Percentiles rank a stretch among this genome's conserved stretches.
These are phyloP conservation scores for Stichopus horrens DNA, from an alignment of 53 echinoderm and acorn worm species.

Conservation along the genomic window DNA sequence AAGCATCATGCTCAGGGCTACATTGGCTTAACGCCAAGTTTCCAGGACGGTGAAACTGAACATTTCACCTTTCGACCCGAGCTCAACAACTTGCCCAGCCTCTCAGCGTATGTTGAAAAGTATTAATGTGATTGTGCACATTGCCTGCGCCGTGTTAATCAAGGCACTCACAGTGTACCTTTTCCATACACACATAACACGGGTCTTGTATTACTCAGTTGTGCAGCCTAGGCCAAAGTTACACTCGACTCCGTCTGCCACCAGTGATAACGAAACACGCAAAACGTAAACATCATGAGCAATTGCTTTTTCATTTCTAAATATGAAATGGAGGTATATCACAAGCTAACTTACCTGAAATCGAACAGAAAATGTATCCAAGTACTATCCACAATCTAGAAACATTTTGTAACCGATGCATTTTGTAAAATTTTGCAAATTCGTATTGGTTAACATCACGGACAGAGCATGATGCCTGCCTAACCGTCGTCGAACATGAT, in stretches of 20 bases:
- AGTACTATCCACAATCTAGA: slow-evolving; percentile 9
- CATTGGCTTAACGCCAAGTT: slow-evolving; percentile 1
- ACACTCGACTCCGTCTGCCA: too few species aligned
- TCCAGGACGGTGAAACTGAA: not conserved
- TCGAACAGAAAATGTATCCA: slow-evolving; percentile 2
- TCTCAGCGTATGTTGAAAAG: not conserved
- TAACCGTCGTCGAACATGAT: not conserved
- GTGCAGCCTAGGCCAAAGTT: not conserved
- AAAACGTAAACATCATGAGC: not conserved
- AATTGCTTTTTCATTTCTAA: not conserved
- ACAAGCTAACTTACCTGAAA: not conserved
- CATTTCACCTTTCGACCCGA: slow-evolving; percentile 14
- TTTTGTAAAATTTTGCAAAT: slow-evolving; percentile 14
- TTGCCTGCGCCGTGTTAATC: not conserved
- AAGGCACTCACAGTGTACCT: not conserved
- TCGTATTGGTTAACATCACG: slow-evolving; percentile 7
- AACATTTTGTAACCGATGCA: slow-evolving; percentile 14
- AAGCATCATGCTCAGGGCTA: not conserved
- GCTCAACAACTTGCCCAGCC: not conserved
- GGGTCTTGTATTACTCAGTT: not conserved
- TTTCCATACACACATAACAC: not conserved
- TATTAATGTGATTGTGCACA: not conserved
- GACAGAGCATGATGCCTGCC: slow-evolving; percentile 5
- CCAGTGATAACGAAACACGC: not conserved
- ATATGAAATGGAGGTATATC: not conserved